phyloP scores from a whole-genome alignment of 2,113 vertebrate species.

The Hirundichthys speculiger region DNA sequence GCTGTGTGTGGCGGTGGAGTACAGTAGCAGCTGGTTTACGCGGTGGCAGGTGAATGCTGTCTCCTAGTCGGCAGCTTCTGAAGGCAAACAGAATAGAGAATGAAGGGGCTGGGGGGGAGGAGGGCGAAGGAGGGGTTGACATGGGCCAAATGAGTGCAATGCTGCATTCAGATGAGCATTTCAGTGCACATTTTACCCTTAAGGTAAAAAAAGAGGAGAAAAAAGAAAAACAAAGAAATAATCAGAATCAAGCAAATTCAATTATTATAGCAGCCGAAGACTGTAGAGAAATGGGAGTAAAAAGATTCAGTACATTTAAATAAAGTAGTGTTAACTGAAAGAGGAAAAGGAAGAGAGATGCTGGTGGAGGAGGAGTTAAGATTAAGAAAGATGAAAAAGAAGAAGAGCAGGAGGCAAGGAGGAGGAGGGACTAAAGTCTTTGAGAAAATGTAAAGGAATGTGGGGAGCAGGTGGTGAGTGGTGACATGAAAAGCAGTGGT shows the following conservation, averaged over 20 bases:
- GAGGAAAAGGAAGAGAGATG: conserved; percentile 10
- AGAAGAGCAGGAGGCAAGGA: conserved; percentile 22
- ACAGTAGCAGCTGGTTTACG: conserved; percentile 77
- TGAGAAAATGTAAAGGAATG: conserved; percentile 82
- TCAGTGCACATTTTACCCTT: conserved; percentile 13
- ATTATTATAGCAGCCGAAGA: not conserved
- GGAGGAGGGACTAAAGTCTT: conserved; percentile 55
- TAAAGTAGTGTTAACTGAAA: conserved; percentile 6
- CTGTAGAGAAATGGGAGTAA: not conserved
- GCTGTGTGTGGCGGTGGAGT: conserved; percentile 28
- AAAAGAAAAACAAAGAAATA: conserved; percentile 14
- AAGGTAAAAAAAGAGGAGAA: conserved; percentile 9
- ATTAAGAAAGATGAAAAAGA: conserved; percentile 26
- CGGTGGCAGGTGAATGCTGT: conserved; percentile 76
- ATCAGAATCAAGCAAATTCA: conserved; percentile 1
- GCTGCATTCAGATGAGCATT: conserved; percentile 17
- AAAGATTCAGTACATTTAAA: conserved; percentile 8
- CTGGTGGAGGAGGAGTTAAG: conserved; percentile 21
- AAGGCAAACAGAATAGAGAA: conserved; percentile 60
- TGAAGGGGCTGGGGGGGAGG: conserved; percentile 24
- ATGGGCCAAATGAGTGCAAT: conserved; percentile 20
- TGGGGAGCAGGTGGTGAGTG: conserved; percentile 83
- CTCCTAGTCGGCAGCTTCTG: conserved; percentile 64
- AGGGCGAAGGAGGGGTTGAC: not conserved
- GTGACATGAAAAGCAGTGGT: conserved; percentile 81